These are phyloP conservation scores for Thereva nobilitata DNA, from an alignment of 2,888 invertebrate genomes.

Conservation along the genomic window DNA sequence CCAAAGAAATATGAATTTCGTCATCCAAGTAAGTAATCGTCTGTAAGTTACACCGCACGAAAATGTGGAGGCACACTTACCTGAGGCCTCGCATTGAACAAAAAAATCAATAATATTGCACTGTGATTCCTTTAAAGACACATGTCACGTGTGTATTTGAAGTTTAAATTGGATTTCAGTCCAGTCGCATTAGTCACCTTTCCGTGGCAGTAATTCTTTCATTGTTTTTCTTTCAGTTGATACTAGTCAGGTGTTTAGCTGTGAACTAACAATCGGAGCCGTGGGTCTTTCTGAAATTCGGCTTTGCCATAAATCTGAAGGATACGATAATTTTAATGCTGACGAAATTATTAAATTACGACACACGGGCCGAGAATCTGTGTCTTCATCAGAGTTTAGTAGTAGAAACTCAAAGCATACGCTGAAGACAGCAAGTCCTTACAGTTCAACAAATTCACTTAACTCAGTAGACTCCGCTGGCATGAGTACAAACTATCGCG, in stretches of 20 bases:
- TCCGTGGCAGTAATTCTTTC: neutral
- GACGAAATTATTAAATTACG: constrained; percentile 54
- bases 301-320: constrained; percentile 56
- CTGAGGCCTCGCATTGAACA: neutral
- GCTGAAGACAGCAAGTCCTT: constrained; percentile 56
- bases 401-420: constrained; percentile 56
- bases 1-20: constrained; percentile 73
- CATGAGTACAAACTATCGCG: constrained; percentile 52
- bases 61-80: neutral
- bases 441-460: constrained; percentile 58
- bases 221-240: constrained; percentile 49
- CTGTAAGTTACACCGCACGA: neutral
- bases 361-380: constrained; percentile 54
- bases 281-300: constrained; percentile 58
- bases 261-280: constrained; percentile 57
- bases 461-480: constrained; percentile 59
- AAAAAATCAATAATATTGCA: constrained; percentile 14
- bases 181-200: neutral
- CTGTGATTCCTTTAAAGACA: neutral
- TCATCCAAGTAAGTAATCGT: constrained; percentile 66
- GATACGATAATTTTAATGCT: constrained; percentile 54
- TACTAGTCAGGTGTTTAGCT: constrained; percentile 57
- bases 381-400: constrained; percentile 57
- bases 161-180: constrained; percentile 23
- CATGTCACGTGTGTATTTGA: neutral